These are phyloP conservation scores for Mustela lutreola DNA, from an alignment of 2,113 vertebrate species.

Conservation along the genomic window DNA sequence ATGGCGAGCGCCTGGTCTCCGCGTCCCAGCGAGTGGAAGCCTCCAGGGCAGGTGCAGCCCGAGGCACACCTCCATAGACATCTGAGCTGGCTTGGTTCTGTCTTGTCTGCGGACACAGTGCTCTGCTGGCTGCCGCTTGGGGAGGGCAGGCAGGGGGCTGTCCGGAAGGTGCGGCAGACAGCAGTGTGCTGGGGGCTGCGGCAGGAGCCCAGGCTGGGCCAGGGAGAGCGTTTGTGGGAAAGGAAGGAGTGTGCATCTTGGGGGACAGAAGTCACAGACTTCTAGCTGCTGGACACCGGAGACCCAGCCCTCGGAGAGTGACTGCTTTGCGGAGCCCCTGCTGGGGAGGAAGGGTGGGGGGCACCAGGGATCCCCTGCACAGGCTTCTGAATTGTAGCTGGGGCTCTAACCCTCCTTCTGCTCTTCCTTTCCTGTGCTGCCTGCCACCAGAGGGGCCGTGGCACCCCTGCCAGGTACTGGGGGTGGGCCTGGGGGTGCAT, in stretches of 20 bases:
- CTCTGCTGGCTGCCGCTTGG: background rate
- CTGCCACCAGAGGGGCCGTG: slow-evolving; percentile 79
- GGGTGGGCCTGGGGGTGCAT: slow-evolving; percentile 62
- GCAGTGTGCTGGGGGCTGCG: background rate
- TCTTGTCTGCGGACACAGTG: background rate
- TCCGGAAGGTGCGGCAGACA: background rate
- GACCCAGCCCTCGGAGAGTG: background rate
- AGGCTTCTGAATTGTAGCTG: slow-evolving; percentile 39
- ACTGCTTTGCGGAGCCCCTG: background rate
- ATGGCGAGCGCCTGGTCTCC: background rate
- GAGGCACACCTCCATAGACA: background rate
- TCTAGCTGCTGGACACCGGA: background rate
- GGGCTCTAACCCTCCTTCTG: slow-evolving; percentile 73
- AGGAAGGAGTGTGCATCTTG: background rate
- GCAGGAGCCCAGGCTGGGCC: background rate
- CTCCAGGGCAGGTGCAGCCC: background rate
- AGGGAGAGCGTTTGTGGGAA: background rate
- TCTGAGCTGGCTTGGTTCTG: background rate
- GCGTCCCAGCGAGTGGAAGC: background rate
- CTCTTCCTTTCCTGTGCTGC: slow-evolving; percentile 78
- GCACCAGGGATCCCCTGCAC: background rate
- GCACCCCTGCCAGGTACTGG: slow-evolving; percentile 80
- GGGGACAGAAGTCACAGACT: background rate
- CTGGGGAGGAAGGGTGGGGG: background rate
- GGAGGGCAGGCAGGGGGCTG: background rate